Base-by-base conservation (phyloP, 2,797 vertebrate species). In the Muscicapa comitata region DNA sequence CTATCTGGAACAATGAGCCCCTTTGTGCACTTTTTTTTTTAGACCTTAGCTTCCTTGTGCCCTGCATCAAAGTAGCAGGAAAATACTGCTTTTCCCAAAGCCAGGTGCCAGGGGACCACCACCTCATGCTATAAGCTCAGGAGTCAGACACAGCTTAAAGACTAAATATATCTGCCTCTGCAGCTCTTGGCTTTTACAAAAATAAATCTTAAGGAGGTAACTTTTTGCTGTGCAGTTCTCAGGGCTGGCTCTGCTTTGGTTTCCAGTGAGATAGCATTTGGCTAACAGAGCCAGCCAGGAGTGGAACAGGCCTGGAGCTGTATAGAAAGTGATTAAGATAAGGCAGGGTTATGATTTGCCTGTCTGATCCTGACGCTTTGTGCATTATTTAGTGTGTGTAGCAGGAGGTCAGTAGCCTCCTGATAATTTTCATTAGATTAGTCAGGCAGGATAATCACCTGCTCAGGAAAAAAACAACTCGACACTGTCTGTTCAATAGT, bases 391-490 rank as follows among this genome's bases (percentile, higher is more conserved):
- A 96, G 94, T 84, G 63, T 82, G 75, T 93, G 91, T 77, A 92
- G 96, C 91, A 84, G 89, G 93, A 96, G 96, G 96, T 96, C 96
- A 97, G 90, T 67, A 92, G 86, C 90, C 93, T 95, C 83, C 67
- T 91, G 93, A 95, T 96, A 95, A 97, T 96, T 95, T 95, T 95
- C 94, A 95, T 97, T 97, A 95, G 94, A 97, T 95, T 95, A 96
- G 92, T 79, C 26, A 55, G 74, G 78, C 86, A 95, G 95, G 90
- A 95, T 97, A 96, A 95, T 95, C 94, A 95, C 93, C 95, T 95
- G 93, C 90, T 93, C 33, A 54, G 92, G 74, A 93, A 94, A 93
- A 92, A 93, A 25, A 45, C 77, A 95, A 89, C 94, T 95, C 90
- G 38, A 94, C 88, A 77, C 92, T 93, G 66, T 78, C 88, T 96